phyloP scores from a whole-genome alignment of 53 echinoderm and acorn worm genomes.

The Astropecten irregularis region DNA sequence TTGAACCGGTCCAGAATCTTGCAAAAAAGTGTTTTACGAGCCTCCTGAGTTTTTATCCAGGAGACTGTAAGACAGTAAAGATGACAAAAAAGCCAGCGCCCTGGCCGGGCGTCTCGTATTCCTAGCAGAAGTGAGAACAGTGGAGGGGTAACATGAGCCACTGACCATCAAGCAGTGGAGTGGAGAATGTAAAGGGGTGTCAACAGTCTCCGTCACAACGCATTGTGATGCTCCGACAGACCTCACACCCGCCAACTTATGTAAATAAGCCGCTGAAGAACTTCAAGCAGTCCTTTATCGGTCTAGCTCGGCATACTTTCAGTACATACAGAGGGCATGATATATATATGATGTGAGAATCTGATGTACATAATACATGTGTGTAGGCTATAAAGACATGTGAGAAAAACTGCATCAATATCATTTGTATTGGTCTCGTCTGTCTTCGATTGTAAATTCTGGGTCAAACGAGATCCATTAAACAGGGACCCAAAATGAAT shows the following conservation, averaged over 20 bases:
- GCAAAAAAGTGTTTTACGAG: background rate
- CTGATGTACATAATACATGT: background rate
- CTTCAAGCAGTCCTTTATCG: background rate
- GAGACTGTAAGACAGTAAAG: background rate
- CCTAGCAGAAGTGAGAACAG: constrained; percentile 9
- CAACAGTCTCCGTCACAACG: background rate
- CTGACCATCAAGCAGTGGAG: background rate
- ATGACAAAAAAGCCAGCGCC: background rate
- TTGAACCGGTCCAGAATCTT: no score
- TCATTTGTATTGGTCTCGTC: no score
- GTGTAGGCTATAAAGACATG: no score
- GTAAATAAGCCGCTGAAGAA: background rate
- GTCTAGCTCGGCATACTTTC: background rate
- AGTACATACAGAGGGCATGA: background rate
- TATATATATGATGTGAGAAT: background rate
- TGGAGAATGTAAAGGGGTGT: constrained; percentile 12
- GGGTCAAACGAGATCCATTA: no score
- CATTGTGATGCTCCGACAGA: background rate
- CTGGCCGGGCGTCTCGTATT: background rate
- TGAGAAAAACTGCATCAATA: no score
- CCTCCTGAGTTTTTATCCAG: background rate
- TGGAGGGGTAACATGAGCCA: background rate
- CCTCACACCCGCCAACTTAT: background rate
- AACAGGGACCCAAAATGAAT: no score
- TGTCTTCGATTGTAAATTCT: no score